These are phyloP conservation scores for Operophtera brumata DNA, from an alignment of 2,888 invertebrate species.

Conservation along the genomic window DNA sequence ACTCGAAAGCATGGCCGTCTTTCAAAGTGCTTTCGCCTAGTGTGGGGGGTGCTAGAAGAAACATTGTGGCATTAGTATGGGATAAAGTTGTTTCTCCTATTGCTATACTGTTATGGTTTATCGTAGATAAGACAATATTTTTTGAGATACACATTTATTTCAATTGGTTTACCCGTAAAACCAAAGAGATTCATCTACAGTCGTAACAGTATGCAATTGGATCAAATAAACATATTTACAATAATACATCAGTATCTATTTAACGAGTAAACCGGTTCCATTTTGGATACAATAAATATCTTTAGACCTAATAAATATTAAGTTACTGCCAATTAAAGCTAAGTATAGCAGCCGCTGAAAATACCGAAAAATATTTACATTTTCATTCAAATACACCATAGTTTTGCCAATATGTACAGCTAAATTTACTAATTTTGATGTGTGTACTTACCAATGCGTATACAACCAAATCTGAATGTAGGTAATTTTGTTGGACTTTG, in stretches of 20 bases:
- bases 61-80: conserved; percentile 4
- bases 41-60: conserved; percentile 83
- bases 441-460: conserved; percentile 38
- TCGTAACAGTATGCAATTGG: background rate
- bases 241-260: background rate
- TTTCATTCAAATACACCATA: conserved; percentile 34
- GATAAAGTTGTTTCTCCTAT: background rate
- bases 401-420: conserved; percentile 68
- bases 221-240: background rate
- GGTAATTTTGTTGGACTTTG: conserved; percentile 24
- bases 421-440: conserved; percentile 37
- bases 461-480: background rate
- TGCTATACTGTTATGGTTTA: background rate
- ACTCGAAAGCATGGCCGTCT: conserved; percentile 88
- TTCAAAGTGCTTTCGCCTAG: conserved; percentile 86
- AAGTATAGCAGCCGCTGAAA: conserved; percentile 43
- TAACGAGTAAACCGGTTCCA: background rate
- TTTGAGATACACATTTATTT: background rate
- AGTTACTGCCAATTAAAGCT: conserved; percentile 36
- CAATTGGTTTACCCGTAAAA: too few relatives aligned
- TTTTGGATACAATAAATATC: background rate
- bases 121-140: background rate
- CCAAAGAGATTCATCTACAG: background rate
- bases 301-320: background rate
- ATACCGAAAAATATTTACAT: conserved; percentile 48